Percentiles rank a stretch among this genome's conserved stretches.
Evolutionary conservation across 2,797 vertebrate genomes (phyloP).

Genomic region (Tachyglossus aculeatus): DNA sequence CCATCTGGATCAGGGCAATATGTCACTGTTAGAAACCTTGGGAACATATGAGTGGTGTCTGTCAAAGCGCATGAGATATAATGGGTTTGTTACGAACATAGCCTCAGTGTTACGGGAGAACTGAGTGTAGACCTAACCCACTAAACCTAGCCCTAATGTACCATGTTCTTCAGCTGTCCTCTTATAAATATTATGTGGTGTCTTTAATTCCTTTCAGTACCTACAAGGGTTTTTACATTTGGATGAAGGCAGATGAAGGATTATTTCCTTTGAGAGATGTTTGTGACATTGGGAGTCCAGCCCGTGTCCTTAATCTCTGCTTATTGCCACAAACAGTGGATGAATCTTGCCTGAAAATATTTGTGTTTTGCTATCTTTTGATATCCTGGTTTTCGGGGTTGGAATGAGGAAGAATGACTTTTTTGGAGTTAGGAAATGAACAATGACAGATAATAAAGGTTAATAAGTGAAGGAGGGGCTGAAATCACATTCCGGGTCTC

Average conservation of each 20-base stretch:
- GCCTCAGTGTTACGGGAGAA: too few species aligned
- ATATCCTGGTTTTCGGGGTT: constrained; percentile 2
- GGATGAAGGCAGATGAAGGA: constrained; percentile 16
- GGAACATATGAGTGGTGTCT: too few species aligned
- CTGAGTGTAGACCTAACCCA: too few species aligned
- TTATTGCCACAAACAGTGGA: constrained; percentile 27
- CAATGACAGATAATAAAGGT: background rate
- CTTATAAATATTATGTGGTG: constrained; percentile 18
- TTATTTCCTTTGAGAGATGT: constrained; percentile 35
- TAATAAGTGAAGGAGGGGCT: too few species aligned
- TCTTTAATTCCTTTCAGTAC: constrained; percentile 13
- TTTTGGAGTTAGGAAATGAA: background rate
- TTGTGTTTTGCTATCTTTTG: constrained; percentile 17
- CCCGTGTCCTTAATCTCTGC: constrained; percentile 25
- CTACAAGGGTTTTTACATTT: constrained; percentile 23
- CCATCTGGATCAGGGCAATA: too few species aligned
- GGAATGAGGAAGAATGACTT: background rate
- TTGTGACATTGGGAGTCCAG: constrained; percentile 20
- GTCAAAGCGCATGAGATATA: too few species aligned
- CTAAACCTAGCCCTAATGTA: too few species aligned
- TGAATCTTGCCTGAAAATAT: constrained; percentile 13
- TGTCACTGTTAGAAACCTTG: too few species aligned
- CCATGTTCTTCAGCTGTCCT: too few species aligned
- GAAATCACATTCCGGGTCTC: too few species aligned
- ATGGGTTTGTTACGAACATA: too few species aligned